Percentiles rank a stretch among this genome's conserved stretches.
phyloP scores from a whole-genome alignment of 2,797 vertebrate species.

The Arctocebus calabarensis region DNA sequence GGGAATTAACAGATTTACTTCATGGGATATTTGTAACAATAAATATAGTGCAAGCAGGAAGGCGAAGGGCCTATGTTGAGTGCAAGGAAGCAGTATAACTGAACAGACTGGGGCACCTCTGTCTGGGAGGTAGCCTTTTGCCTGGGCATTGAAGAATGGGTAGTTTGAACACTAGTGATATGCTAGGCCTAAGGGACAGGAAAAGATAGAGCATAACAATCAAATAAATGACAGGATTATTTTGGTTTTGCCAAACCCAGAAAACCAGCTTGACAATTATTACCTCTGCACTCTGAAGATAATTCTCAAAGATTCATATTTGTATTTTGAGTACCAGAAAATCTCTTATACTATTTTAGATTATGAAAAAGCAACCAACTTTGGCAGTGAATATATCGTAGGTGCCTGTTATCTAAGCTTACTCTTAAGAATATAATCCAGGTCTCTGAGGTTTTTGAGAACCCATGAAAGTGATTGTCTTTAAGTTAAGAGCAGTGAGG shows the following conservation, averaged over 20 bases:
- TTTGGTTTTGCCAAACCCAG: slow-evolving; percentile 10
- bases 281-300: not conserved
- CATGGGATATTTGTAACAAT: not conserved
- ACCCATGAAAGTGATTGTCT: not conserved
- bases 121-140: not conserved
- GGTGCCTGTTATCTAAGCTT: not conserved
- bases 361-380: not conserved
- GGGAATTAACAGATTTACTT: not conserved
- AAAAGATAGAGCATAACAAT: not conserved
- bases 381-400: not conserved
- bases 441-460: not conserved
- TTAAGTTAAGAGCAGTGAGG: not conserved
- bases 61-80: not conserved
- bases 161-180: not conserved
- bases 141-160: not conserved
- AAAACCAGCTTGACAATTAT: slow-evolving; percentile 44
- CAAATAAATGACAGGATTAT: not conserved
- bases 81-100: not conserved
- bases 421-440: slow-evolving; percentile 40
- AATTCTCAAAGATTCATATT: slow-evolving; percentile 29
- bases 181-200: no score
- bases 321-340: not conserved
- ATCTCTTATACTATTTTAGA: slow-evolving; percentile 21
- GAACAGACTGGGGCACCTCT: not conserved
- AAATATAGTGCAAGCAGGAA: not conserved